Percentiles rank a stretch among this genome's conserved stretches.
Evolutionary conservation across 2,888 invertebrate genomes (phyloP).

Genomic region (Formica aserva): DNA sequence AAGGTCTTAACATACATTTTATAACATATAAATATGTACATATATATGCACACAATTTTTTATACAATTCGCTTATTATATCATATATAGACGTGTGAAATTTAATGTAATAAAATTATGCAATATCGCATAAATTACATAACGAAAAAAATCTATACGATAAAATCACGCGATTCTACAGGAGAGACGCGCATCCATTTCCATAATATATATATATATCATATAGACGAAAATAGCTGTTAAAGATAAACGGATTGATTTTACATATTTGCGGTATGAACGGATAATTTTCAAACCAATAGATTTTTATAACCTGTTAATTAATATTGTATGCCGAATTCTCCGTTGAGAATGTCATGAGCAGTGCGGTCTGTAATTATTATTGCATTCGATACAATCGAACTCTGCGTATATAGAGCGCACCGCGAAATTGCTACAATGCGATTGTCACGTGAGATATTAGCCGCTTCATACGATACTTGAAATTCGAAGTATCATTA

Average conservation of each 20-base stretch:
- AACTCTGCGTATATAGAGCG: slow-evolving; percentile 4
- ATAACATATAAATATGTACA: background rate
- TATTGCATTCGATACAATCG: slow-evolving; percentile 33
- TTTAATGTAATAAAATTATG: background rate
- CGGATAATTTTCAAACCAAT: slow-evolving; percentile 39
- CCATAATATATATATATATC: background rate
- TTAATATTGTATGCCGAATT: slow-evolving; percentile 53
- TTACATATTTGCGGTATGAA: slow-evolving; percentile 7
- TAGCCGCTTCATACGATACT: background rate
- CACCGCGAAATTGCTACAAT: background rate
- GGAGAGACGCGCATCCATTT: background rate
- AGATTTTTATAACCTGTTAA: slow-evolving; percentile 46
- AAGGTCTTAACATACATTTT: background rate
- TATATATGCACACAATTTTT: background rate
- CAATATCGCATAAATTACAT: background rate
- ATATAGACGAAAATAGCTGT: background rate
- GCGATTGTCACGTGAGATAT: slow-evolving; percentile 17
- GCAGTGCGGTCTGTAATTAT: slow-evolving; percentile 39
- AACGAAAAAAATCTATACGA: background rate
- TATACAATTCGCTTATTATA: background rate
- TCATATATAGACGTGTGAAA: background rate
- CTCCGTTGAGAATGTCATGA: slow-evolving; percentile 17
- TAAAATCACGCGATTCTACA: background rate
- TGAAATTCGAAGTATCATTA: background rate
- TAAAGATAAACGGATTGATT: slow-evolving; percentile 19